Evolutionary conservation across 2,888 invertebrate species (phyloP).

Genomic region (Folsomia manolachei): DNA sequence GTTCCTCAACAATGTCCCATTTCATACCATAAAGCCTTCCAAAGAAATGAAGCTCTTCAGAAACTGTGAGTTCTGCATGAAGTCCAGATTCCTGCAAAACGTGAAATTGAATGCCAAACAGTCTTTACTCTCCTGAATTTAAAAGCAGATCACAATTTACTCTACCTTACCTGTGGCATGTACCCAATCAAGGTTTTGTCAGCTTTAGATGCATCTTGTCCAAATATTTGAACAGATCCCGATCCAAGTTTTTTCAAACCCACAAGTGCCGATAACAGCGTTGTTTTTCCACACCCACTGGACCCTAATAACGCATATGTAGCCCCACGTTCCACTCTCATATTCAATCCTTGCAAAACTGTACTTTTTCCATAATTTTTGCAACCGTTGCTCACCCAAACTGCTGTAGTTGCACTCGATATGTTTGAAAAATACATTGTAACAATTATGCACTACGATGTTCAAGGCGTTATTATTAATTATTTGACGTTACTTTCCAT

Average conservation of each 20-base stretch:
- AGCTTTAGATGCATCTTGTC: background rate
- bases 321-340: background rate
- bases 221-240: background rate
- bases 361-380: background rate
- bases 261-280: background rate
- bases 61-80: no score
- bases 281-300: background rate
- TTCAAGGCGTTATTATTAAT: no score
- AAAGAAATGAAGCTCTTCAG: no score
- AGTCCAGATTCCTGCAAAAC: no score
- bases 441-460: no score
- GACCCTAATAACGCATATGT: background rate
- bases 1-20: no score
- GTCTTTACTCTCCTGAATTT: no score
- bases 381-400: background rate
- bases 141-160: no score
- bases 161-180: background rate
- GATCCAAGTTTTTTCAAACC: background rate
- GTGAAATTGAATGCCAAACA: no score
- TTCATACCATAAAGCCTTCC: no score
- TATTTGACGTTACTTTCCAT: no score
- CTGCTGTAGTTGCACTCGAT: background rate
- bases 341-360: background rate
- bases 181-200: background rate
- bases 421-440: no score